Evolutionary conservation across 2,113 vertebrate species (phyloP), one percentile per base, ranked within the genome.

Genomic region (Paramormyrops kingsleyae): DNA sequence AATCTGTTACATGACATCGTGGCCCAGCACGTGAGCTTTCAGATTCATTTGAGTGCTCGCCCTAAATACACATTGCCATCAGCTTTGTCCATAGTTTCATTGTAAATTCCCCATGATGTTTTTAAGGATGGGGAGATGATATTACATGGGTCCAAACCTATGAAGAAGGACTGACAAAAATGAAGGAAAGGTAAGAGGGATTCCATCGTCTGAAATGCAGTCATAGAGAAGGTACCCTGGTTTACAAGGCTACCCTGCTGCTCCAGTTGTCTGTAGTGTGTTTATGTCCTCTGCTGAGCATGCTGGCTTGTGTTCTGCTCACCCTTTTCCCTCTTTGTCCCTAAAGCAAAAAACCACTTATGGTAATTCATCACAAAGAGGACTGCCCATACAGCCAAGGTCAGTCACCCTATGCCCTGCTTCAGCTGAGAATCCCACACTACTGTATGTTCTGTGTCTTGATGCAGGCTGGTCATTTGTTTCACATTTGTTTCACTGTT

Each of bases 321-420:
- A 35, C 66, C 9, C 66, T 74, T 31, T 35, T 1, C 9, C 31
- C 66, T n/a, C 92, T 91, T 89, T 42, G 90, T 91, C 39, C 86
- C 56, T 88, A 53, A 93, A 99, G 97, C 92, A 95, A 96, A 77
- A 98, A 97, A 91, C 97, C 98, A 5, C 70, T 98, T 92, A 98
- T 98, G 95, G 92, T 96, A 89, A 98, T 98, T 94, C 97, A 97
- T 94, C 97, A 98, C 92, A 92, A 94, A 90, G 96, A 96, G 2
- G 93, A 96, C 1, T 98, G 97, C 91, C 96, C 95, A 21, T 94
- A 96, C 88, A 95, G 96, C 92, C 93, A 97, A 98, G 97, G 97
- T 98, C 96, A 95, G 35, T 17, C 89, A 84, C 74, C 19, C 42
- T 62, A 10, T 9, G n/a, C 21, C 42, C 49, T 66, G 87, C 17